phyloP scores from a whole-genome alignment of 2,888 invertebrate species.

The Napeogenes inachia region DNA sequence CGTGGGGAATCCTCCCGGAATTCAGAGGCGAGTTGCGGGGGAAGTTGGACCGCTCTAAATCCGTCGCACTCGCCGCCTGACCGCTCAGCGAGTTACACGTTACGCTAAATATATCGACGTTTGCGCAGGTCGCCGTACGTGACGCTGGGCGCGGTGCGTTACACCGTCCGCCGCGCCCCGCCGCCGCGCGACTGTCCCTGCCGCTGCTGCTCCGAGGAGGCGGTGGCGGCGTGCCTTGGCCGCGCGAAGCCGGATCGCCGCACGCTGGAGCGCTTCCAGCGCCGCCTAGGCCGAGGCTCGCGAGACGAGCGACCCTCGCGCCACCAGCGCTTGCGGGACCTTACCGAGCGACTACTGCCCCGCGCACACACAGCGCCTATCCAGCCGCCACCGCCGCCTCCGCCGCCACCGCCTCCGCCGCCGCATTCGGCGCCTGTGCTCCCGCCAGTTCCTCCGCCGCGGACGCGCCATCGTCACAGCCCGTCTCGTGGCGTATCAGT shows the following conservation, averaged over 20 bases:
- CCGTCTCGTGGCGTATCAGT: constrained; percentile 68
- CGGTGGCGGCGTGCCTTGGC: constrained; percentile 73
- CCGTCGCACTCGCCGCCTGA: constrained; percentile 69
- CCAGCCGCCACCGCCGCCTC: constrained; percentile 45
- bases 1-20: constrained; percentile 74
- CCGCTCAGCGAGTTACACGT: constrained; percentile 61
- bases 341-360: constrained; percentile 87
- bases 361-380: constrained; percentile 51
- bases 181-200: constrained; percentile 77
- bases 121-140: constrained; percentile 77
- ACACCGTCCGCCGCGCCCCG: constrained; percentile 82
- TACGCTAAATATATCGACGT: constrained; percentile 52
- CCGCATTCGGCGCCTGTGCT: constrained; percentile 74
- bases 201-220: constrained; percentile 77
- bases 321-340: constrained; percentile 86
- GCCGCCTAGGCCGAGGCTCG: constrained; percentile 81
- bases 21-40: constrained; percentile 61
- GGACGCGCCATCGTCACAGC: constrained; percentile 72
- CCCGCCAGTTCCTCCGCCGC: constrained; percentile 77
- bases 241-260: constrained; percentile 76
- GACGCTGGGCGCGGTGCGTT: constrained; percentile 83
- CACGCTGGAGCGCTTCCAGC: constrained; percentile 90
- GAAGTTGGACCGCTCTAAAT: constrained; percentile 68
- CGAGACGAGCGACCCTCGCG: constrained; percentile 73
- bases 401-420: constrained; percentile 61